These are phyloP conservation scores for Lasius fuliginosus DNA, from an alignment of 2,888 invertebrate species.

Conservation along the genomic window DNA sequence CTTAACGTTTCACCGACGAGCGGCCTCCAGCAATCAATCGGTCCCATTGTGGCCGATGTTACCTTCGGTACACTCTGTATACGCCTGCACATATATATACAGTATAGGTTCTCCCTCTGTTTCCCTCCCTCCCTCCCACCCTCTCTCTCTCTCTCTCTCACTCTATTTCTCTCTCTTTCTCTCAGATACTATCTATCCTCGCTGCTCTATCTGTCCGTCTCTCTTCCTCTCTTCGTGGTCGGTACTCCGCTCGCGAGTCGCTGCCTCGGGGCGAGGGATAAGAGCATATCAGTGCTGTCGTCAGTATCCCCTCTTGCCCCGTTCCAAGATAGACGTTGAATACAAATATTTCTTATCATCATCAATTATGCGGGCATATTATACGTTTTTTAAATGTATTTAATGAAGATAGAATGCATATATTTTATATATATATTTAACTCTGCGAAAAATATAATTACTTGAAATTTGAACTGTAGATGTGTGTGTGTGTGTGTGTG, in stretches of 20 bases:
- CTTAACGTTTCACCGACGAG: conserved; percentile 16
- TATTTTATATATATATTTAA: not conserved
- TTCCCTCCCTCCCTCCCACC: conserved; percentile 38
- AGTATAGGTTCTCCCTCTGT: conserved; percentile 66
- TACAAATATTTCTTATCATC: not conserved
- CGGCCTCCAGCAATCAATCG: conserved; percentile 47
- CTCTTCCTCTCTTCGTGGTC: conserved; percentile 73
- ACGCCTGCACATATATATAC: conserved; percentile 68
- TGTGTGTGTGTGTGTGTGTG: not conserved
- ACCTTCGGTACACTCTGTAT: conserved; percentile 75
- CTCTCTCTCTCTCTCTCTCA: not conserved
- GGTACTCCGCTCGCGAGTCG: conserved; percentile 76
- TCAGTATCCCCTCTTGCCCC: not conserved
- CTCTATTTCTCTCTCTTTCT: conserved; percentile 43
- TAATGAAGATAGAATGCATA: not conserved
- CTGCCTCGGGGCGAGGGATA: conserved; percentile 74
- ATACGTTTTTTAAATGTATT: not conserved
- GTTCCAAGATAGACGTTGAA: not conserved
- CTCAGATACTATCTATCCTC: conserved; percentile 40
- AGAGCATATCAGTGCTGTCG: conserved; percentile 62
- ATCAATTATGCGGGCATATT: not conserved
- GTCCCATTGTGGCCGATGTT: conserved; percentile 72
- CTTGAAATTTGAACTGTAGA: not conserved
- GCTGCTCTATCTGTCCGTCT: conserved; percentile 63
- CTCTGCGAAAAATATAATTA: not conserved